Base-by-base conservation (phyloP, 2,797 vertebrate genomes). In the Catamblyrhynchus diadema region DNA sequence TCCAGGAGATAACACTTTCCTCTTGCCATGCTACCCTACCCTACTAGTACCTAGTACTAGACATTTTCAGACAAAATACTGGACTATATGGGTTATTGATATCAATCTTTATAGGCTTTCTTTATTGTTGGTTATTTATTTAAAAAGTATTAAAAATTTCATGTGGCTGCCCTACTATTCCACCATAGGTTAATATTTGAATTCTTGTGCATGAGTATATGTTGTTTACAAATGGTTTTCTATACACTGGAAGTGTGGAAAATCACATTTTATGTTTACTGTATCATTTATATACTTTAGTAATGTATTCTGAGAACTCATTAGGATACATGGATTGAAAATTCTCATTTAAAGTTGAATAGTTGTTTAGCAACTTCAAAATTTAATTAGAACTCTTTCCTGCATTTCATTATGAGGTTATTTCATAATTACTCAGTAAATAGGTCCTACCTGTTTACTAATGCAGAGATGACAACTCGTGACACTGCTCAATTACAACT, bases 361-460 rank as follows among this genome's bases (percentile, higher is more conserved):
- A 98, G 95, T 95, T 97, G 92, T 98, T 98, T 98, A 98, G 98
- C 97, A 98, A 98, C 96, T 98, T 98, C 97, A 98, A 98, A 97
- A 96, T 98, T 98, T 98, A 98, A 99, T 98, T 97, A 98, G 98
- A 98, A 97, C 69, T 92, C 97, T 97, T 98, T 97, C 80, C 97
- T 98, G 99, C 98, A 99, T 99, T 98, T 98, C 97, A 98, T 99
- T 98, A 98, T 96, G 97, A 98, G 97, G 97, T 99, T 99, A 99
- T 97, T 98, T 95, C 97, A 94, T 99, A 99, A 99, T 98, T 98
- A 98, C 97, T 96, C 97, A 97, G 97, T 96, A 64, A 64, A 64
- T 35, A 98, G 96, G 96, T 92, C 86, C 97, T 97, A 96, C 91
- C 79, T 97, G 96, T 97, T 97, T 96, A 95, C 97, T 97, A 97